Evolutionary conservation across 2,888 invertebrate genomes (phyloP).

Genomic region (Dicranocentrus wangi): DNA sequence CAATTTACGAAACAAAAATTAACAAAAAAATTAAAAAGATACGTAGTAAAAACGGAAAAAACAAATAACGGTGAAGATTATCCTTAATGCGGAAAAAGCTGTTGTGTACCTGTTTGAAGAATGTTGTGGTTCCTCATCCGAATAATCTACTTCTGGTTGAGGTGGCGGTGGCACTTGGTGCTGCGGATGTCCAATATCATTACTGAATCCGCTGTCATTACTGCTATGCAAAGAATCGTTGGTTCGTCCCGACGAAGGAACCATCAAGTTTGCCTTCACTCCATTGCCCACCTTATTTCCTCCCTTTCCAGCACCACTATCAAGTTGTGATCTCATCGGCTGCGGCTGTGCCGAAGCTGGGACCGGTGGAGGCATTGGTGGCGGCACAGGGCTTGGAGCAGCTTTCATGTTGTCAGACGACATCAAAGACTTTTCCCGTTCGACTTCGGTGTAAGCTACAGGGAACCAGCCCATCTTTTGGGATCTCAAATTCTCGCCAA

Average conservation of each 20-base stretch:
- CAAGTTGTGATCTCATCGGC: too few relatives aligned
- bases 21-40: conserved; percentile 29
- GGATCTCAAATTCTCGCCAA: conserved; percentile 94
- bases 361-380: conserved; percentile 70
- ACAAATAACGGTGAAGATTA: background rate
- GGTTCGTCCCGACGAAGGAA: conserved; percentile 74
- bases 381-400: conserved; percentile 64
- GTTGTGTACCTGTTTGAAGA: conserved; percentile 66
- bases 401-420: conserved; percentile 59
- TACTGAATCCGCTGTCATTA: conserved; percentile 93
- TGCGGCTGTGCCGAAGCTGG: conserved; percentile 37
- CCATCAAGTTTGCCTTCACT: conserved; percentile 46
- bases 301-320: background rate
- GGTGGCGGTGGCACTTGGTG: conserved; percentile 80
- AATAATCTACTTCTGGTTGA: conserved; percentile 92
- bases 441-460: conserved; percentile 89
- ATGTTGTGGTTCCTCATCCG: conserved; percentile 84
- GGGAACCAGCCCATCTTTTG: conserved; percentile 96
- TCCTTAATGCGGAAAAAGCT: too few relatives aligned
- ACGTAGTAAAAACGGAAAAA: conserved; percentile 28
- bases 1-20: background rate
- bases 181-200: conserved; percentile 77
- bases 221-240: conserved; percentile 87
- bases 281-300: conserved; percentile 21
- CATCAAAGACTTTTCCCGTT: conserved; percentile 68